phyloP scores from a whole-genome alignment of 2,113 vertebrate species.

The Tiliqua scincoides region DNA sequence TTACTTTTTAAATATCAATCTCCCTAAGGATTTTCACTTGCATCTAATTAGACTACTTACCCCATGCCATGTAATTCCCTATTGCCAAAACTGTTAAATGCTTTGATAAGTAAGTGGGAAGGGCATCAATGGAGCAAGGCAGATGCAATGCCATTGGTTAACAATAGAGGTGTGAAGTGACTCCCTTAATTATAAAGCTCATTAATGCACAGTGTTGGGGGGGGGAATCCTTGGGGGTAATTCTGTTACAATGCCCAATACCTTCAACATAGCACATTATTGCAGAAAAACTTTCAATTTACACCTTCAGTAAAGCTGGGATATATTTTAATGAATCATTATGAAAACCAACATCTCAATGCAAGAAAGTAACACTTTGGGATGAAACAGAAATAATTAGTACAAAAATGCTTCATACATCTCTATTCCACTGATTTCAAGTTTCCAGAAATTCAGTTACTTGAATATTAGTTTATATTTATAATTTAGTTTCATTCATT shows the following conservation, averaged over 20 bases:
- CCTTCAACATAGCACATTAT: slow-evolving; percentile 62
- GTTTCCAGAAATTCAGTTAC: background rate
- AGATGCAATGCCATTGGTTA: slow-evolving; percentile 85
- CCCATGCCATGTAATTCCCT: slow-evolving; percentile 82
- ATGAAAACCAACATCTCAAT: slow-evolving; percentile 51
- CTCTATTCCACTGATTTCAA: slow-evolving; percentile 13
- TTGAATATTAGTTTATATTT: slow-evolving; percentile 7
- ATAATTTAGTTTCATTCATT: slow-evolving; percentile 31
- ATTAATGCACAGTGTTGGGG: slow-evolving; percentile 76
- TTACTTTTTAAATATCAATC: slow-evolving; percentile 79
- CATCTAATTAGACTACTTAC: slow-evolving; percentile 84
- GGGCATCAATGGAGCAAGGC: slow-evolving; percentile 78
- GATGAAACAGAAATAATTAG: slow-evolving; percentile 24
- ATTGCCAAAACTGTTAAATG: slow-evolving; percentile 86
- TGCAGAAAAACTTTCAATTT: slow-evolving; percentile 68
- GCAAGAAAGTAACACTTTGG: slow-evolving; percentile 44
- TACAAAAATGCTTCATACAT: slow-evolving; percentile 11
- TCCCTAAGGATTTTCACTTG: slow-evolving; percentile 83
- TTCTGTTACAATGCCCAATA: slow-evolving; percentile 65
- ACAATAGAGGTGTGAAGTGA: slow-evolving; percentile 86
- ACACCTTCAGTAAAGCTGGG: slow-evolving; percentile 56
- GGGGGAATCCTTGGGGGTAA: slow-evolving; percentile 61
- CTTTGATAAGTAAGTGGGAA: slow-evolving; percentile 78
- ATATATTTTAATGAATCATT: slow-evolving; percentile 63
- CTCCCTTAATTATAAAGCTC: slow-evolving; percentile 82